Evolutionary conservation across 2,888 invertebrate species (phyloP), one percentile per base, ranked within the genome.

Genomic region (Scaptomyza parva): DNA sequence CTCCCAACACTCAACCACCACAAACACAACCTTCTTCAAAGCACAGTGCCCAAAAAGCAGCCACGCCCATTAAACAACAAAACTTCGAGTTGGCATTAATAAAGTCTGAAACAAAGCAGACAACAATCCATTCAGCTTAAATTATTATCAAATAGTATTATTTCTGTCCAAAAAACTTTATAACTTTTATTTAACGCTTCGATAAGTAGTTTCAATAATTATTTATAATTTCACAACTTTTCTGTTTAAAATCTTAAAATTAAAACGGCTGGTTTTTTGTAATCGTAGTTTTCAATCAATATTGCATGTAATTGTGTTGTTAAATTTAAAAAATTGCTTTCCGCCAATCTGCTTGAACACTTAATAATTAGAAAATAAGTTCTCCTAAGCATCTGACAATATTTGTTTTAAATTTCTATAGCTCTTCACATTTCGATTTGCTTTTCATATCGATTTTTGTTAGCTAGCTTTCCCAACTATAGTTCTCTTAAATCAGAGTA

Each of bases 11-110:
- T 30, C 48, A 40, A 14, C 47, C 62, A 41, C 71, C 40, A 47
- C 33, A 47, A 9, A 47, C n/a, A 47, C 47, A 30, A 41, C 54
- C 39, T 52, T 60, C 60, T 43, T 28, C 18, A 54, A 54, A 48
- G 63, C 73, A 70, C 68, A 18, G 41, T 40, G 43, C 50, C 24
- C 14, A 12, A 30, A 9, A 8, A 43, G 39, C 45, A 48, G 39
- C 50, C 70, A 70, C 47, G 55, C 45, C 58, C 35, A 43, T 28
- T 35, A 12, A 45, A 54, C 1, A n/a, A 28, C 9, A 58, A 30
- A 48, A 39, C 39, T 24, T 41, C 9, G 17, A 18, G 7, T 44
- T 37, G 20, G 7, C 40, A 22, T 14, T 39, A 12, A 3, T 5
- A 6, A 35, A 41, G 14, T 26, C 20, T 2, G n/a, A 59, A 14